Base-by-base conservation (phyloP, 1,140 invertebrate species). In the Papilio helenus region DNA sequence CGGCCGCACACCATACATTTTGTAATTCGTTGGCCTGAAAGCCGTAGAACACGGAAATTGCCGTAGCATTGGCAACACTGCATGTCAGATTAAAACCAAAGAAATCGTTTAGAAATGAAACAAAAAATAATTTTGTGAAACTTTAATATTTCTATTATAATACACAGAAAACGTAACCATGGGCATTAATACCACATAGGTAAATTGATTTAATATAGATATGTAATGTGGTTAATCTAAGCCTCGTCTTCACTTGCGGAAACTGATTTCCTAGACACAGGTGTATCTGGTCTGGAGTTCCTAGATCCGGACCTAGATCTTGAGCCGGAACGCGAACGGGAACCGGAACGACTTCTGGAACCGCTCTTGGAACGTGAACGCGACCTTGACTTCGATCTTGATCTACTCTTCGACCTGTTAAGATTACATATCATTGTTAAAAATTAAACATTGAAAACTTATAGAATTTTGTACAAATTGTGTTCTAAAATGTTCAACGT, bases 241-340 rank as follows among this genome's bases (percentile, higher is more conserved):
- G 82, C 87, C 85, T 95, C 93, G 79, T 95, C 94, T 84, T 95
- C 95, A 86, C 95, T 95, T 26, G 94, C 95, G 0, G 95, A 95
- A 18, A 95, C 93, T 26, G 95, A 95, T 79, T 95, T 95, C 71
- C 95, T 90, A 9, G 94, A 95, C 14, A 94, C 92, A 0, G 95
- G 95, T n/a, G 95, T 95, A 39, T 92, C 95, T 0, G 95, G 95
- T 77, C 94, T 89, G 0, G 93, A 95, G 72, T 90, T 83, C 14
- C 89, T 86, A 3, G 93, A 94, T 7, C 90, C 89, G 9, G 91
- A 92, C 9, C 89, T 72, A 9, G 91, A 93, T 3, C 92, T 82
- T 2, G 91, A 94, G 14, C 92, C 87, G 1, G 92, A 93, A 10
- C 85, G 78, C 2, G 86, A 87, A 3, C 86, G 82, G 14, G 89